A percentile compares a stretch with the other conserved stretches of the same genome.
phyloP scores from a whole-genome alignment of 1,140 invertebrate species.

The Helicorthomorpha holstii region DNA sequence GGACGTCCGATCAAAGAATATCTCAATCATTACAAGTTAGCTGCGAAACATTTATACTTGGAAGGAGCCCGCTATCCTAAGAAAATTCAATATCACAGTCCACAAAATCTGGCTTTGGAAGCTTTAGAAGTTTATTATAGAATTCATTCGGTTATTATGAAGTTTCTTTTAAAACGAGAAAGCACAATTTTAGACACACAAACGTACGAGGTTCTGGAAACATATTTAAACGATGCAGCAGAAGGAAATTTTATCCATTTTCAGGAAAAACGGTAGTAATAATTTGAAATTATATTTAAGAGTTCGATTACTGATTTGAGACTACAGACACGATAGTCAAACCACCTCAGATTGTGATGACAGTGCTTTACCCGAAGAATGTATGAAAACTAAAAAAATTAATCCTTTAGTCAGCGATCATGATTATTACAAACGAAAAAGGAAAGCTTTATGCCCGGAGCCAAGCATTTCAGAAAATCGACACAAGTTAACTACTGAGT shows the following conservation, averaged over 20 bases:
- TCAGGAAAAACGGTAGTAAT: conserved; percentile 19
- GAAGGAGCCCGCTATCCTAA: conserved; percentile 67
- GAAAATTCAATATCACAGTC: conserved; percentile 66
- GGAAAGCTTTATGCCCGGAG: too few species aligned
- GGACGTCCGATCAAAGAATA: conserved; percentile 51
- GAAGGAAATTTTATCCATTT: conserved; percentile 26
- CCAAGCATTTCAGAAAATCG: too few species aligned
- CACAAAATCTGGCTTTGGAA: conserved; percentile 69
- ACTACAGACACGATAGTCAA: background rate
- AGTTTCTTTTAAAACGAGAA: conserved; percentile 54
- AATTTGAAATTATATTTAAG: background rate
- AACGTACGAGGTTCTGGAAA: conserved; percentile 16
- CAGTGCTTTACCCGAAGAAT: background rate
- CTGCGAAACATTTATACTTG: conserved; percentile 52
- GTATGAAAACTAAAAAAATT: background rate
- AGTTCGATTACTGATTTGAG: too few species aligned
- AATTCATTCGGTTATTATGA: conserved; percentile 64
- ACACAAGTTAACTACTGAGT: too few species aligned
- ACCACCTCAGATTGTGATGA: background rate
- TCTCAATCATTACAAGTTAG: conserved; percentile 57
- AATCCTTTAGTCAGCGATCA: conserved; percentile 15
- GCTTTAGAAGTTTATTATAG: conserved; percentile 52
- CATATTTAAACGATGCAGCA: conserved; percentile 21
- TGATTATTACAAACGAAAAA: conserved; percentile 21
- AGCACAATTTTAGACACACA: conserved; percentile 20